Conservation (phyloP, 2,888 invertebrate genomes). For the Gisinianus flammeolus region DNA sequence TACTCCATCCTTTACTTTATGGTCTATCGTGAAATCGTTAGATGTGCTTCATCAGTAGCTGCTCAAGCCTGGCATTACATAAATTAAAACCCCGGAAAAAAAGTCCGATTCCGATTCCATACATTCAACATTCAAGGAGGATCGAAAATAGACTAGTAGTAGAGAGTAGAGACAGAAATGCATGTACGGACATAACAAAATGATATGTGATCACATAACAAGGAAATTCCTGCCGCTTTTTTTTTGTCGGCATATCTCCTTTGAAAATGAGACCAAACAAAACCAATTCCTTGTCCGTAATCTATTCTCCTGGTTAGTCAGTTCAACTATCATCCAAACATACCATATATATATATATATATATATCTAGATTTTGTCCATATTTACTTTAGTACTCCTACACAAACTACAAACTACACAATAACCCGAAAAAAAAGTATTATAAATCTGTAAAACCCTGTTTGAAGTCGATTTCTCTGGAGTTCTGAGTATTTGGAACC, state of each 20-base stretch:
- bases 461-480: too few relatives aligned
- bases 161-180: neutral
- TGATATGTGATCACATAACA: constrained; percentile 34
- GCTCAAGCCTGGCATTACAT: constrained; percentile 42
- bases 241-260: constrained; percentile 32
- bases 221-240: constrained; percentile 27
- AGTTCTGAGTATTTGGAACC: too few relatives aligned
- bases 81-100: constrained; percentile 31
- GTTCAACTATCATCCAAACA: constrained; percentile 17
- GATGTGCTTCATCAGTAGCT: constrained; percentile 43
- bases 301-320: constrained; percentile 3
- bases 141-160: constrained; percentile 22
- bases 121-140: neutral
- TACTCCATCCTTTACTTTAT: constrained; percentile 38
- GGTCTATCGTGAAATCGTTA: constrained; percentile 41
- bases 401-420: constrained; percentile 1
- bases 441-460: too few relatives aligned
- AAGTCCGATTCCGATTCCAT: neutral
- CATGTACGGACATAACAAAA: constrained; percentile 1
- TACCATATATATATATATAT: neutral
- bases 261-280: constrained; percentile 33
- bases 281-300: constrained; percentile 5
- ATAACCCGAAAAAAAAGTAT: constrained; percentile 9
- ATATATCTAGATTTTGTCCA: neutral
- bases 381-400: constrained; percentile 25